A percentile compares a stretch with the other conserved stretches of the same genome.
Conservation (phyloP, 1,140 invertebrate genomes). For the Bradynema listronoti region DNA sequence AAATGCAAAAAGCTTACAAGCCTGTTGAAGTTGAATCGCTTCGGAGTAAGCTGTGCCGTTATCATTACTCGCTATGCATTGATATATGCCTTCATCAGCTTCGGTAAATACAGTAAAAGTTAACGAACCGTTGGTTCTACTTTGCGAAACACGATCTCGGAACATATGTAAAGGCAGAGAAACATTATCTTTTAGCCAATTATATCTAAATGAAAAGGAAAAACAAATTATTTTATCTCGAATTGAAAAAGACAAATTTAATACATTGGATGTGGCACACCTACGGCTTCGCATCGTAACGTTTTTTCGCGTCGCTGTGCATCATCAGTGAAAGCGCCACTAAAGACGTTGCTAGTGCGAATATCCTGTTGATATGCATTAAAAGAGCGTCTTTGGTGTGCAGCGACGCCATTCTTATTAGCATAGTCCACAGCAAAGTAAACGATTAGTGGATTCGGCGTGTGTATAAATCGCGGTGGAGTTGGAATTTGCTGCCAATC, state of each 20-base stretch:
- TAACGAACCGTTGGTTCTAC: conserved; percentile 83
- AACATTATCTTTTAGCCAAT: conserved; percentile 92
- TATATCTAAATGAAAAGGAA: conserved; percentile 66
- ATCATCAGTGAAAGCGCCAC: not conserved
- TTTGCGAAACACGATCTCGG: conserved; percentile 83
- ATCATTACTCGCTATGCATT: conserved; percentile 90
- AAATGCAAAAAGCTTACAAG: conserved; percentile 59
- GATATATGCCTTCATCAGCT: conserved; percentile 69
- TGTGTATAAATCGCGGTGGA: conserved; percentile 49
- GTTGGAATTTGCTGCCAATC: conserved; percentile 51
- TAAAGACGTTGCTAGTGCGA: not conserved
- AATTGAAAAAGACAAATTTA: conserved; percentile 5
- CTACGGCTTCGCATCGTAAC: conserved; percentile 42
- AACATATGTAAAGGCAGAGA: conserved; percentile 79
- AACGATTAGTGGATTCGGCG: conserved; percentile 38
- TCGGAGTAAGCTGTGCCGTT: conserved; percentile 88
- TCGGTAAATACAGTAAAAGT: conserved; percentile 59
- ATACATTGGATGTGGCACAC: conserved; percentile 48
- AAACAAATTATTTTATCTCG: conserved; percentile 11
- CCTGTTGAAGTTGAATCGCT: conserved; percentile 85
- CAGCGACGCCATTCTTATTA: conserved; percentile 7
- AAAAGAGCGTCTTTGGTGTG: not conserved
- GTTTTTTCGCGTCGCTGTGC: conserved; percentile 25
- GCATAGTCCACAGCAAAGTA: conserved; percentile 48
- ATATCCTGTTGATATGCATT: conserved; percentile 5